These are phyloP conservation scores for Nesidiocoris tenuis DNA, from an alignment of 2,888 invertebrate species.

Conservation along the genomic window DNA sequence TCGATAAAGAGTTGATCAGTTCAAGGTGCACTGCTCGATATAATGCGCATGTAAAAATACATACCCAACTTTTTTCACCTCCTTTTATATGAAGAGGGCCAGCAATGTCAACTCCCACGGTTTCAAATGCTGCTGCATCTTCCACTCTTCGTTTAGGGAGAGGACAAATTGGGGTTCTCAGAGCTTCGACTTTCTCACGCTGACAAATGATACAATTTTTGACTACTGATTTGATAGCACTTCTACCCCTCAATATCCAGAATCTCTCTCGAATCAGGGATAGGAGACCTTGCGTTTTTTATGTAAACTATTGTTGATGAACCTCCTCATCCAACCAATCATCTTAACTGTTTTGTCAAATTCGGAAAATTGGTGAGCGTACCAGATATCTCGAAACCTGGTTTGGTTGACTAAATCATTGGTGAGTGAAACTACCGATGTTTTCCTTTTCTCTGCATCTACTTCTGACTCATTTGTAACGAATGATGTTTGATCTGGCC, in stretches of 20 bases:
- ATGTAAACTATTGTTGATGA: not conserved
- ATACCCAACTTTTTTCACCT: not conserved
- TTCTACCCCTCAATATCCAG: constrained; percentile 4
- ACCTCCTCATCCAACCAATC: not conserved
- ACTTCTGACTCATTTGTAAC: not conserved
- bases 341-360: not conserved
- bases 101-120: not conserved
- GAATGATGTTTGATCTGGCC: not conserved
- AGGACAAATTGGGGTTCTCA: constrained; percentile 2
- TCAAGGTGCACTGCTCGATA: constrained; percentile 15
- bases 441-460: not conserved
- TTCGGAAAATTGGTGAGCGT: not conserved
- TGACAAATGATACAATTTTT: constrained; percentile 14
- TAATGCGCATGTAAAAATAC: constrained; percentile 7
- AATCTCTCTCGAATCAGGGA: not conserved
- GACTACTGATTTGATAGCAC: not conserved
- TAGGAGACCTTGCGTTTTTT: not conserved
- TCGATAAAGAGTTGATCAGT: not conserved
- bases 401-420: not conserved
- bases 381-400: not conserved
- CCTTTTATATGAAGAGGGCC: not conserved
- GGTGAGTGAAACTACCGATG: not conserved
- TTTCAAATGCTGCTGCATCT: not conserved
- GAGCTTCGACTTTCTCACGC: not conserved
- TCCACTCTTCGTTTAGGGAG: not conserved